Evolutionary conservation across 2,888 invertebrate species (phyloP).

Genomic region (Pilophorus perplexus): DNA sequence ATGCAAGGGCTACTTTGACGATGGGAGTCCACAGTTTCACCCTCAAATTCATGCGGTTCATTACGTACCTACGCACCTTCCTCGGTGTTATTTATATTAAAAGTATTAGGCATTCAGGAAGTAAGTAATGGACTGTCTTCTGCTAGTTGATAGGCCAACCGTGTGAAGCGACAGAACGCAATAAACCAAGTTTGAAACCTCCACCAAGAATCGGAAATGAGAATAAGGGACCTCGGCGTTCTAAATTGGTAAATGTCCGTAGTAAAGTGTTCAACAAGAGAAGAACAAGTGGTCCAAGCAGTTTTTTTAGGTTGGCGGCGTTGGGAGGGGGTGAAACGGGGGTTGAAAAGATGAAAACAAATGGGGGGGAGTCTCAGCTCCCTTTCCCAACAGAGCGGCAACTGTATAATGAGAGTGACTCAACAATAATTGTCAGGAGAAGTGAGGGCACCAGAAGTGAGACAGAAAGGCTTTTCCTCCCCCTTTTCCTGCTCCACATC

Average conservation of each 20-base stretch:
- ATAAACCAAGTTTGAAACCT: background rate
- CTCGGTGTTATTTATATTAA: too few species aligned
- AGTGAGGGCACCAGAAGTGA: background rate
- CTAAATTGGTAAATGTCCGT: constrained; percentile 18
- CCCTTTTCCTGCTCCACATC: background rate
- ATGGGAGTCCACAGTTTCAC: too few species aligned
- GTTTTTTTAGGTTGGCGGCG: background rate
- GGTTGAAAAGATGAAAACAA: constrained; percentile 28
- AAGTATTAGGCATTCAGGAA: too few species aligned
- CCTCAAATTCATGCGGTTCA: too few species aligned
- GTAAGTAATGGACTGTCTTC: too few species aligned
- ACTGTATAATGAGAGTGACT: constrained; percentile 31
- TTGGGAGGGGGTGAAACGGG: background rate
- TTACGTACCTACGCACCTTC: too few species aligned
- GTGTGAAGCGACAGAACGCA: too few species aligned
- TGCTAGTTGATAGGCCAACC: too few species aligned
- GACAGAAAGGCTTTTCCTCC: background rate
- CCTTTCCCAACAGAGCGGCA: constrained; percentile 15
- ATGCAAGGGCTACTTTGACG: too few species aligned
- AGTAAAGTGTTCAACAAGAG: constrained; percentile 24
- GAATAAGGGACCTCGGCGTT: constrained; percentile 5
- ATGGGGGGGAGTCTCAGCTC: background rate
- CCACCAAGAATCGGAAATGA: constrained; percentile 16
- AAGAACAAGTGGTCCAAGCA: constrained; percentile 21
- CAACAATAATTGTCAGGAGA: constrained; percentile 28